phyloP scores from a whole-genome alignment of 2,113 vertebrate species.

The Turdus rufiventris region DNA sequence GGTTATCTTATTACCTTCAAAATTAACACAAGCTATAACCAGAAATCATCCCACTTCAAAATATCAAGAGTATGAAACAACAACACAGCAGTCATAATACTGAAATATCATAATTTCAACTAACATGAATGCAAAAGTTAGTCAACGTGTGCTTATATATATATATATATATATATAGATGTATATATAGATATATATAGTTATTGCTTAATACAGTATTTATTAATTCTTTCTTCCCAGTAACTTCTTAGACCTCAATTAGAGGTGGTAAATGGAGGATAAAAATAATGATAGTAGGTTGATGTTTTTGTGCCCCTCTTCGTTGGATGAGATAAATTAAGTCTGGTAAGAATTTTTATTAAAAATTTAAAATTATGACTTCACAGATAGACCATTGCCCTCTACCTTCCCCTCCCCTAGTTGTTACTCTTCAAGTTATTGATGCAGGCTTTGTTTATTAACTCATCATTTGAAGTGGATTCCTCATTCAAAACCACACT shows the following conservation, averaged over 20 bases:
- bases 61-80: background rate
- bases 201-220: background rate
- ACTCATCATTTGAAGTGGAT: background rate
- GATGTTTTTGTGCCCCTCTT: background rate
- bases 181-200: background rate
- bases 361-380: background rate
- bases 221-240: background rate
- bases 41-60: background rate
- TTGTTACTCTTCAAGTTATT: background rate
- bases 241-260: background rate
- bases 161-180: background rate
- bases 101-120: background rate
- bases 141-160: background rate
- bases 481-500: background rate
- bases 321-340: background rate
- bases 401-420: rapidly evolving
- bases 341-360: background rate
- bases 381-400: background rate
- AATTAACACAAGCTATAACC: background rate
- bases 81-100: background rate
- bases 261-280: background rate
- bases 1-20: background rate
- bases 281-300: background rate
- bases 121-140: background rate
- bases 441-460: background rate